Evolutionary conservation across 23 tunicate genomes (phyloP).

Genomic region (Oikopleura vanhoeffeni): DNA sequence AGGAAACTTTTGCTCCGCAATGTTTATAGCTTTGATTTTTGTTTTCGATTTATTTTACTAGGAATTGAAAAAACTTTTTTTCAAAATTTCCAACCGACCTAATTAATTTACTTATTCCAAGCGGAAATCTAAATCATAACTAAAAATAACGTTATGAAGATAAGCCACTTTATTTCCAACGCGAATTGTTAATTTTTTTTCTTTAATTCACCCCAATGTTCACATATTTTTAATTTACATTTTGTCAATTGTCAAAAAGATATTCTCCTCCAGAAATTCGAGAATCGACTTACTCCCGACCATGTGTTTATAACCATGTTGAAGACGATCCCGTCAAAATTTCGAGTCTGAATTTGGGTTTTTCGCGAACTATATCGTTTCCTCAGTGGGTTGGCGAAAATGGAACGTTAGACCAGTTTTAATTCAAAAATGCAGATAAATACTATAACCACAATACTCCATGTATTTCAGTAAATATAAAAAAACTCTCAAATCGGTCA

Average conservation of each 20-base stretch:
- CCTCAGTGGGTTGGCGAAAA: constrained; percentile 42
- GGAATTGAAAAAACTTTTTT: too few species aligned
- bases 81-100: too few species aligned
- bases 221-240: neutral
- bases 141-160: too few species aligned
- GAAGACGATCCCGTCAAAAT: constrained; percentile 45
- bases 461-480: constrained; percentile 33
- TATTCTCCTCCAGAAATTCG: constrained; percentile 4
- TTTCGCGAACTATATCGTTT: constrained; percentile 79
- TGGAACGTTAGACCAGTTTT: constrained; percentile 24
- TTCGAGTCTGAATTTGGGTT: constrained; percentile 63
- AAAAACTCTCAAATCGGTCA: too few species aligned
- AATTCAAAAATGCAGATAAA: constrained; percentile 20
- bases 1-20: too few species aligned
- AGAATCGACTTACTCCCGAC: constrained; percentile 19
- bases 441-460: constrained; percentile 67
- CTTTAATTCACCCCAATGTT: neutral
- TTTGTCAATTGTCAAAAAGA: neutral
- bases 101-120: too few species aligned
- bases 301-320: constrained; percentile 33
- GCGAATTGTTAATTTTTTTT: too few species aligned
- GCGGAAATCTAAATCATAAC: too few species aligned
- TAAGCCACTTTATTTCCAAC: too few species aligned
- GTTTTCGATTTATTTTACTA: too few species aligned
- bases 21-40: too few species aligned